Percentiles rank a stretch among this genome's conserved stretches.
These are phyloP conservation scores for Harpagifer antarcticus DNA, from an alignment of 2,797 vertebrate species.

Conservation along the genomic window DNA sequence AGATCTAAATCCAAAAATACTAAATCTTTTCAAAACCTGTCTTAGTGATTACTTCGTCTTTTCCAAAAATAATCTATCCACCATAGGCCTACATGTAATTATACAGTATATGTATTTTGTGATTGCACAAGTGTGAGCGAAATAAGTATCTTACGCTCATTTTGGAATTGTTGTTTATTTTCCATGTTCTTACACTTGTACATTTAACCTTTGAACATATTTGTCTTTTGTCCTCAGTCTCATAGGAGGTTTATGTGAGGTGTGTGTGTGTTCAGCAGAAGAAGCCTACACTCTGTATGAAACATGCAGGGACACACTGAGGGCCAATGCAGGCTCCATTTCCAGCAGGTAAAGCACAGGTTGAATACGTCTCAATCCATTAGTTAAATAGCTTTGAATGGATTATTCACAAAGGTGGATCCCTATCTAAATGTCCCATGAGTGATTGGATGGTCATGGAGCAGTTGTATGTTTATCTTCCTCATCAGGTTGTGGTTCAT, in stretches of 20 bases:
- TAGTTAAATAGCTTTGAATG: constrained; percentile 33
- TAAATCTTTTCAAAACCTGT: no score
- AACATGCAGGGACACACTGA: constrained; percentile 67
- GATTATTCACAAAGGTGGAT: constrained; percentile 25
- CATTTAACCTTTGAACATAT: neutral
- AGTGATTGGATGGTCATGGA: constrained; percentile 3
- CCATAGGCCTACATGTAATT: no score
- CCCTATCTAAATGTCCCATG: neutral
- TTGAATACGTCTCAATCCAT: constrained; percentile 32
- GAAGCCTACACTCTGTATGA: constrained; percentile 81
- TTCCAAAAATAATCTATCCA: no score
- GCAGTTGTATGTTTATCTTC: constrained; percentile 1
- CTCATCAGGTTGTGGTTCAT: neutral
- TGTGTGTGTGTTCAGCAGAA: constrained; percentile 77
- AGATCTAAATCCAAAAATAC: no score
- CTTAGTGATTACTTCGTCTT: no score
- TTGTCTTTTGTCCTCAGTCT: constrained; percentile 74
- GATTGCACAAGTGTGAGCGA: no score
- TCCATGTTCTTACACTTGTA: neutral
- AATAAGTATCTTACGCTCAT: no score
- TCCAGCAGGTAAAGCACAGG: constrained; percentile 43
- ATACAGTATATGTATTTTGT: no score
- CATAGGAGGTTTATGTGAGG: constrained; percentile 81
- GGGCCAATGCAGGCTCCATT: constrained; percentile 43
- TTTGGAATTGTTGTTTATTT: no score